Percentiles rank a stretch among this genome's conserved stretches.
Conservation (phyloP, 2,113 vertebrate species). For the Puma concolor region DNA sequence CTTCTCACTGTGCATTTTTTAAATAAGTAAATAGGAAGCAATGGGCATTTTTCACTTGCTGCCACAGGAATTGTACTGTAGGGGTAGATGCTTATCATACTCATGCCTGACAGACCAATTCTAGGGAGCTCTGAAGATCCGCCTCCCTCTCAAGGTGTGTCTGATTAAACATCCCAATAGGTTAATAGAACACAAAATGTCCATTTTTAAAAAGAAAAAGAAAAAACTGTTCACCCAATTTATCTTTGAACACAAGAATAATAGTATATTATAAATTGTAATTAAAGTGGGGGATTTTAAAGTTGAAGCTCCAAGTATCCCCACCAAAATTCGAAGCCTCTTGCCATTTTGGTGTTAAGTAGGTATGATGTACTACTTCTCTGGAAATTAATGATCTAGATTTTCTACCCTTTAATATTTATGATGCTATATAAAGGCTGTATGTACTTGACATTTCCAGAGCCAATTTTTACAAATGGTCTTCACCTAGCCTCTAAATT, state of each 20-base stretch:
- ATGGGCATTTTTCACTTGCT: neutral
- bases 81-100: neutral
- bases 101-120: neutral
- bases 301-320: neutral
- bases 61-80: neutral
- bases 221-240: neutral
- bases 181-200: neutral
- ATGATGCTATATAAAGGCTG: slow-evolving; percentile 61
- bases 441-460: slow-evolving; percentile 66
- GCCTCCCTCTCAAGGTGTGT: neutral
- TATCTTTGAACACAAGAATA: slow-evolving; percentile 24
- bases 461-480: slow-evolving; percentile 68
- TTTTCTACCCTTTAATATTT: slow-evolving; percentile 70
- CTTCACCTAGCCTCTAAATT: slow-evolving; percentile 68
- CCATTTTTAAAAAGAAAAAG: neutral
- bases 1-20: neutral
- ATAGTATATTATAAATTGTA: neutral
- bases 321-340: neutral
- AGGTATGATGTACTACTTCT: neutral
- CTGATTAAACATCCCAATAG: neutral
- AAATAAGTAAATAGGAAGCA: neutral
- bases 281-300: neutral
- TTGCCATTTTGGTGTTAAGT: neutral
- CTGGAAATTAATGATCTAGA: slow-evolving; percentile 39
- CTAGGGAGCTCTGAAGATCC: neutral